These are phyloP conservation scores for Pseudorhombus dupliciocellatus DNA, from an alignment of 2,113 vertebrate genomes.

Conservation along the genomic window DNA sequence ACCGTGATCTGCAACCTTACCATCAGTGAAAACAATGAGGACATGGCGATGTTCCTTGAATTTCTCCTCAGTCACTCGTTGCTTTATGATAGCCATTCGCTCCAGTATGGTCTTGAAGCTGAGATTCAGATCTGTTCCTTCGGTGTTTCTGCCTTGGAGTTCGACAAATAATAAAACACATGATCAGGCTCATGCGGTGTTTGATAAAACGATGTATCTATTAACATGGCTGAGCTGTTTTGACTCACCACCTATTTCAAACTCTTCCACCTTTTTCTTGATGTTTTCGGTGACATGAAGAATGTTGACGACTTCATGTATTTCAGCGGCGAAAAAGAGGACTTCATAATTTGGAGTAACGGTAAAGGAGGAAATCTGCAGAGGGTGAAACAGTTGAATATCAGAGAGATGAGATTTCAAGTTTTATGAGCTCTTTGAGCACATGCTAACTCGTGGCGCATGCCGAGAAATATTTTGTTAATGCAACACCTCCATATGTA, in stretches of 20 bases:
- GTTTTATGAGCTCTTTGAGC: background rate
- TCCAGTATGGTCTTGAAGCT: constrained; percentile 58
- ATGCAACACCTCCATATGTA: constrained; percentile 22
- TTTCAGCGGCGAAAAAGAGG: constrained; percentile 71
- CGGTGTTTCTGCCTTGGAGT: constrained; percentile 38
- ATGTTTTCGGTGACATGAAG: background rate
- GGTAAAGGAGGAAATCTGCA: constrained; percentile 75
- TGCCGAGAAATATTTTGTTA: constrained; percentile 22
- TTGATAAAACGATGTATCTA: background rate
- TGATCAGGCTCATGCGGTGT: background rate
- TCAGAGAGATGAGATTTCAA: background rate
- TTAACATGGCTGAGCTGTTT: background rate
- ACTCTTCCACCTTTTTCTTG: background rate
- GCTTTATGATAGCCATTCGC: constrained; percentile 57
- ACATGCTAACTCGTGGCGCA: background rate
- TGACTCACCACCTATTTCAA: constrained; percentile 55
- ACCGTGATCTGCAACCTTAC: constrained; percentile 53
- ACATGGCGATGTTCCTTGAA: constrained; percentile 73
- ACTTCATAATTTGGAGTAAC: constrained; percentile 80
- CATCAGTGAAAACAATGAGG: constrained; percentile 81
- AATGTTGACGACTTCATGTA: constrained; percentile 59
- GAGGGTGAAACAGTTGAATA: constrained; percentile 8
- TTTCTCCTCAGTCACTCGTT: rapidly evolving
- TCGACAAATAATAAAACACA: background rate
- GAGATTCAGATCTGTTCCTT: constrained; percentile 74